Evolutionary conservation across 2,888 invertebrate species (phyloP).

Genomic region (Crematogaster levior): DNA sequence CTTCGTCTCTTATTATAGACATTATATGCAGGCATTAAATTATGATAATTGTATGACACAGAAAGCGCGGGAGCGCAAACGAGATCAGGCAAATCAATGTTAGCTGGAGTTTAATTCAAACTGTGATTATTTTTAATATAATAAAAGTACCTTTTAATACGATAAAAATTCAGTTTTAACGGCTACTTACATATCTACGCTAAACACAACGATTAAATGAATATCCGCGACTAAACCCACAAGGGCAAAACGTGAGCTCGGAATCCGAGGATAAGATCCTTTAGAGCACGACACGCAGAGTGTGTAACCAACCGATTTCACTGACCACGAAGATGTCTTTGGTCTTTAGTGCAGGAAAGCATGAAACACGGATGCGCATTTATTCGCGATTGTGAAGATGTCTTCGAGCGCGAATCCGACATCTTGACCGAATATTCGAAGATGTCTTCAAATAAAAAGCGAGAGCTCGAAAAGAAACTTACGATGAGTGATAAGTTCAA

Average conservation of each 20-base stretch:
- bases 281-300: not conserved
- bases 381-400: not conserved
- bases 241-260: not conserved
- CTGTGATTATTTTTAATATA: not conserved
- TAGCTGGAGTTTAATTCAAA: not conserved
- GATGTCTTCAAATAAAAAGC: not conserved
- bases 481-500: not conserved
- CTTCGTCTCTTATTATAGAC: not conserved
- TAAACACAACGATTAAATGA: not conserved
- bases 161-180: not conserved
- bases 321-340: not conserved
- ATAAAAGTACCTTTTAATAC: too few species aligned
- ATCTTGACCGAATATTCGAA: not conserved
- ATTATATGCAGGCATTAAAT: not conserved
- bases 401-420: not conserved
- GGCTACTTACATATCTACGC: not conserved
- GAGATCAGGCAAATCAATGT: not conserved
- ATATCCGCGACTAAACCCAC: not conserved
- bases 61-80: not conserved
- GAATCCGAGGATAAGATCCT: not conserved
- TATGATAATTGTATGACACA: not conserved
- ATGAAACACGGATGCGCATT: not conserved
- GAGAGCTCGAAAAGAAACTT: not conserved
- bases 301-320: constrained; percentile 6
- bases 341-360: not conserved